Evolutionary conservation across 2,888 invertebrate species (phyloP).

Genomic region (Nasonia oneida): DNA sequence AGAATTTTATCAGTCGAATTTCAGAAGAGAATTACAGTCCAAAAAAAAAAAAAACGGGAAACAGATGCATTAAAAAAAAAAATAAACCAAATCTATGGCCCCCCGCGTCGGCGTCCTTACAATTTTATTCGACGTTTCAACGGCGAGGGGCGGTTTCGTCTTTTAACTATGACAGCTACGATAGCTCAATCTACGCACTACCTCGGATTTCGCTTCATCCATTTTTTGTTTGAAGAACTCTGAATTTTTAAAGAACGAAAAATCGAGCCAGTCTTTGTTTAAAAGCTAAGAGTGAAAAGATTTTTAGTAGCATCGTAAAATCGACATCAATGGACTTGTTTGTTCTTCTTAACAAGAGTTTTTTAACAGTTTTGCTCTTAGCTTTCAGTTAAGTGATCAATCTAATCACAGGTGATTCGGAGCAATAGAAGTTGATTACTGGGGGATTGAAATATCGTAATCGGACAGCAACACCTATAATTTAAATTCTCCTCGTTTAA

Average conservation of each 20-base stretch:
- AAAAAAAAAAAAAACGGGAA: neutral
- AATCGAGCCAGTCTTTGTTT: conserved; percentile 17
- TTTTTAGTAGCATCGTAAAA: neutral
- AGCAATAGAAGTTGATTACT: conserved; percentile 28
- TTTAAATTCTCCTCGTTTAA: conserved; percentile 26
- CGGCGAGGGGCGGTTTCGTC: neutral
- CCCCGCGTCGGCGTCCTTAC: neutral
- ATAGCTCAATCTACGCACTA: neutral
- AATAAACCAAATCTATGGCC: neutral
- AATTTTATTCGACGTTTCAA: neutral
- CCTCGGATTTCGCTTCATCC: neutral
- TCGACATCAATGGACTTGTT: conserved; percentile 18
- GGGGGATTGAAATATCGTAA: conserved; percentile 29
- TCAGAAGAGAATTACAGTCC: neutral
- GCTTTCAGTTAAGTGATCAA: conserved; percentile 9
- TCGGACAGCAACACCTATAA: conserved; percentile 29
- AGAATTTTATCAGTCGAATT: neutral
- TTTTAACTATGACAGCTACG: neutral
- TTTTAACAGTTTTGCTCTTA: neutral
- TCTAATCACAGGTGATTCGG: conserved; percentile 4
- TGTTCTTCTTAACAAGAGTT: conserved; percentile 3
- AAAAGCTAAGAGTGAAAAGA: neutral
- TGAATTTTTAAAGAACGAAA: conserved; percentile 12
- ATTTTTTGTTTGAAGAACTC: neutral
- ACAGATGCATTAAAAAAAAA: neutral